Conservation (phyloP, 2,113 vertebrate genomes). For the Pachycephala philippinensis region DNA sequence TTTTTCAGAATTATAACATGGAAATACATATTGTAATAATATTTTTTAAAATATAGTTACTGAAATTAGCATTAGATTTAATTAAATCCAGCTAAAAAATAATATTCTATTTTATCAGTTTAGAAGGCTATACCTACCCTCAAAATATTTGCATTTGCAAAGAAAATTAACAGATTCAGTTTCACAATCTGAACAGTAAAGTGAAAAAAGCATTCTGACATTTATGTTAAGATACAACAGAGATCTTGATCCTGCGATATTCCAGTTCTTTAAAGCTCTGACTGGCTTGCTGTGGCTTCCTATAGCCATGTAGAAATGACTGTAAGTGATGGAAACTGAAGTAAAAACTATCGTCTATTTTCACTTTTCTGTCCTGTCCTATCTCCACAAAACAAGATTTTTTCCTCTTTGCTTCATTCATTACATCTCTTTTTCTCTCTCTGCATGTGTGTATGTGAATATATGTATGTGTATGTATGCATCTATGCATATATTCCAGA, state of each 20-base stretch:
- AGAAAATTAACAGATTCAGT: not conserved
- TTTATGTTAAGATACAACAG: not conserved
- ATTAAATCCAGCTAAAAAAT: not conserved
- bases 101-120: not conserved
- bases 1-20: not conserved
- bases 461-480: not conserved
- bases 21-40: not conserved
- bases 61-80: slow-evolving; percentile 15
- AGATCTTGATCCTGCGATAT: not conserved
- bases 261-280: not conserved
- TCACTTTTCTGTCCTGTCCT: not conserved
- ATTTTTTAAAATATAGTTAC: not conserved
- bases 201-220: not conserved
- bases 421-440: not conserved
- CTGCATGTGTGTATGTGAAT: not conserved
- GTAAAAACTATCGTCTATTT: not conserved
- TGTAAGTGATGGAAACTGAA: not conserved
- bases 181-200: not conserved
- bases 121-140: not conserved
- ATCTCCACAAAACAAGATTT: not conserved
- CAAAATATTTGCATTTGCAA: not conserved
- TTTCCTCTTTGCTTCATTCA: not conserved
- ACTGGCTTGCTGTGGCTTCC: not conserved
- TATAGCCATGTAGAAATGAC: not conserved
- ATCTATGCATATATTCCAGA: not conserved